phyloP scores from a whole-genome alignment of 1,140 invertebrate species.

The Steinernema feltiae region DNA sequence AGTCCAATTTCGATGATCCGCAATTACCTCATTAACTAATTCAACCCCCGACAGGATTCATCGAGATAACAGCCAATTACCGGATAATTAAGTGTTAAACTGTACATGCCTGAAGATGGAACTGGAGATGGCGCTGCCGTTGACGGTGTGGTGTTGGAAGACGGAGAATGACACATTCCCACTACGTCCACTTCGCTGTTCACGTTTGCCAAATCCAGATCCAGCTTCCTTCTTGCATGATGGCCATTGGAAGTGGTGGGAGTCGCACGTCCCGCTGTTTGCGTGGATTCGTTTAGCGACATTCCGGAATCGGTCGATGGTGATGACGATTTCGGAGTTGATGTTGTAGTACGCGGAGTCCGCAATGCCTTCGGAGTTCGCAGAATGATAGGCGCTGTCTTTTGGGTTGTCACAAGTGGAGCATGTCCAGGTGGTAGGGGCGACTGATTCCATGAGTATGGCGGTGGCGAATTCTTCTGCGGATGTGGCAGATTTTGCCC shows the following conservation, averaged over 20 bases:
- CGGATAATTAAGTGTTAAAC: conserved; percentile 5
- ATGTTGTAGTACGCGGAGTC: background rate
- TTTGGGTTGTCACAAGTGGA: background rate
- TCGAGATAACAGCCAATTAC: conserved; percentile 6
- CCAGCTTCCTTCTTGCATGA: background rate
- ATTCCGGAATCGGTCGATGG: background rate
- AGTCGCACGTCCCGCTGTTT: background rate
- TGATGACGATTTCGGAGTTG: background rate
- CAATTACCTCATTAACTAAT: conserved; percentile 2
- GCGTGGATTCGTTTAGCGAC: background rate
- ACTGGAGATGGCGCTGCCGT: background rate
- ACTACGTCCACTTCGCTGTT: background rate
- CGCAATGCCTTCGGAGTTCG: background rate
- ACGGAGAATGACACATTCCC: background rate
- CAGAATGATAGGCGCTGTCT: background rate
- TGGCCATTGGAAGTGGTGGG: background rate
- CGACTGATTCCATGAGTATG: background rate
- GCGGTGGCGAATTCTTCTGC: background rate
- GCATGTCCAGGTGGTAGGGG: background rate
- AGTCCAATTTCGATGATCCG: background rate
- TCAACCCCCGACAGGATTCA: background rate
- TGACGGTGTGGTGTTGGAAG: background rate
- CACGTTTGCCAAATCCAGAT: background rate
- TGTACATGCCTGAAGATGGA: background rate
- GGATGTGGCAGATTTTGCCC: background rate